A percentile compares a stretch with the other conserved stretches of the same genome.
These are phyloP conservation scores for Ashinkailepas kermadecensis DNA, from an alignment of 2,888 invertebrate species.

Conservation along the genomic window DNA sequence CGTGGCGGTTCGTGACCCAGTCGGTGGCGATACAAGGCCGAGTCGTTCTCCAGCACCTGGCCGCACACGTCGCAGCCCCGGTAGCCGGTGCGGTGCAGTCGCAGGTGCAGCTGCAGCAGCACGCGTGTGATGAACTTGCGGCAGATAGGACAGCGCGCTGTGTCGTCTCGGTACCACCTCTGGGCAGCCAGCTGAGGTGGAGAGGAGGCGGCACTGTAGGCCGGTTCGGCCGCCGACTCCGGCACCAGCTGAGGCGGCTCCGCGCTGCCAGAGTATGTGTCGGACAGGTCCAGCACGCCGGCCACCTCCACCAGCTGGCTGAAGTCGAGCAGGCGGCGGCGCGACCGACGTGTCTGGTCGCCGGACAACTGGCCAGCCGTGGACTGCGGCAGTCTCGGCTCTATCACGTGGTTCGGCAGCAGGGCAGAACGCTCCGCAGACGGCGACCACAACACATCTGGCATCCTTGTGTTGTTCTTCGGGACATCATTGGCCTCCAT, in stretches of 20 bases:
- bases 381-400: not conserved
- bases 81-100: slow-evolving; percentile 13
- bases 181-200: not conserved
- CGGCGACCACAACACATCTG: not conserved
- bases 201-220: not conserved
- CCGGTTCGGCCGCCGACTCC: not conserved
- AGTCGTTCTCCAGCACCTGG: not conserved
- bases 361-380: not conserved
- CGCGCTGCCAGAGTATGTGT: slow-evolving; percentile 3
- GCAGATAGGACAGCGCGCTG: slow-evolving; percentile 4
- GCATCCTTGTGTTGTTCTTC: not conserved
- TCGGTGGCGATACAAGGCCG: slow-evolving; percentile 12
- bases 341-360: not conserved
- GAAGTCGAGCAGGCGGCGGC: slow-evolving; percentile 16
- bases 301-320: not conserved
- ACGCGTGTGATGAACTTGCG: not conserved
- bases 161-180: not conserved
- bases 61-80: slow-evolving; percentile 18
- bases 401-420: not conserved
- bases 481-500: too few relatives aligned
- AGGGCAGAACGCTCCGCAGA: not conserved
- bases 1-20: slow-evolving; percentile 5
- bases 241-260: not conserved
- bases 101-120: slow-evolving; percentile 18
- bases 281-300: not conserved